Conservation (phyloP, 2,888 invertebrate genomes). For the Leptopilina drosophilae region DNA sequence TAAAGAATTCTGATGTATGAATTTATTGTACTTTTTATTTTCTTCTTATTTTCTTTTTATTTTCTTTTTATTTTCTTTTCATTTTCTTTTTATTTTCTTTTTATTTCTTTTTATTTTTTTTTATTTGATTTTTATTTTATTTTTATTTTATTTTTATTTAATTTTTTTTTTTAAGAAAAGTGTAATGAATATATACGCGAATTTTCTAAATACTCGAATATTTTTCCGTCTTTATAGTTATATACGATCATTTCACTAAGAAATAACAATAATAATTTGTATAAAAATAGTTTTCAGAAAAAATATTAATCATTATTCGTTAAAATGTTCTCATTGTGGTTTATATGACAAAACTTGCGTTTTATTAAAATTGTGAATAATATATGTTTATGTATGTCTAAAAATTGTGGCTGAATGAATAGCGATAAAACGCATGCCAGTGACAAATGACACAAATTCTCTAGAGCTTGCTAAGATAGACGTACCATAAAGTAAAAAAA, state of each 20-base stretch:
- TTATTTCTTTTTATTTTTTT: too few relatives aligned
- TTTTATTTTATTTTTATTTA: neutral
- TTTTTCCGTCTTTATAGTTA: too few relatives aligned
- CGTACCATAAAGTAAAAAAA: slow-evolving; percentile 58
- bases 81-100: too few relatives aligned
- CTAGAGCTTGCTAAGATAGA: slow-evolving; percentile 62
- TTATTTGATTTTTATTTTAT: too few relatives aligned
- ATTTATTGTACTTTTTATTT: neutral
- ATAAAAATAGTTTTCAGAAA: neutral
- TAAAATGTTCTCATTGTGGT: slow-evolving; percentile 15
- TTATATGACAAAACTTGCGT: neutral
- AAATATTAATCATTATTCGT: neutral
- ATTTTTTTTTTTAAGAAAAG: neutral
- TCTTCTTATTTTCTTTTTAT: neutral
- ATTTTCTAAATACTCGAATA: too few relatives aligned
- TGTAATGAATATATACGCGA: too few relatives aligned
- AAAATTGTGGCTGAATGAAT: slow-evolving; percentile 9
- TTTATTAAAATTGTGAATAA: too few relatives aligned
- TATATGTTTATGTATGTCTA: too few relatives aligned
- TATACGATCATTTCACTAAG: too few relatives aligned
- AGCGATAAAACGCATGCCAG: slow-evolving; percentile 63
- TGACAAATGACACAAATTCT: slow-evolving; percentile 64
- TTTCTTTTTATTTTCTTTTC: too few relatives aligned
- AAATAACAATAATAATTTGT: too few relatives aligned
- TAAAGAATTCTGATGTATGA: neutral